A percentile compares a stretch with the other conserved stretches of the same genome.
phyloP scores from a whole-genome alignment of 2,113 vertebrate genomes.

The Mobula birostris region DNA sequence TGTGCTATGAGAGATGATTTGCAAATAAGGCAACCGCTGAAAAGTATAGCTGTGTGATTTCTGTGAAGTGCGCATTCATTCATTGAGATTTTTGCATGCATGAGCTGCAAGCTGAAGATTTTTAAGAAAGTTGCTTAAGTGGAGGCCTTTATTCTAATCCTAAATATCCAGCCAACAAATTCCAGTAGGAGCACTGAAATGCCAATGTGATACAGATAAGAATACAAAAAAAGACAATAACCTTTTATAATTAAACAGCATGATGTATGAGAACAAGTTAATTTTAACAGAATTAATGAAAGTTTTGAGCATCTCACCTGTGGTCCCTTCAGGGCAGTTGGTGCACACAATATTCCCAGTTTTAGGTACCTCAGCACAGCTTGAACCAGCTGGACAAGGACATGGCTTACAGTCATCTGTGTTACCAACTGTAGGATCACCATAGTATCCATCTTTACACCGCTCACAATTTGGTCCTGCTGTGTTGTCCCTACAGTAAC shows the following conservation, averaged over 20 bases:
- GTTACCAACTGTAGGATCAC: conserved; percentile 70
- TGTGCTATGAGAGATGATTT: not conserved
- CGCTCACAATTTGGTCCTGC: conserved; percentile 82
- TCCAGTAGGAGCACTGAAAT: not conserved
- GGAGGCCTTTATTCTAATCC: not conserved
- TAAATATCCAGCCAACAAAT: not conserved
- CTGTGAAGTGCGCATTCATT: not conserved
- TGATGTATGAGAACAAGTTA: not conserved
- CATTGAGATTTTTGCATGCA: not conserved
- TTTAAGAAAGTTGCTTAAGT: not conserved
- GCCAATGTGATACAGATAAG: not conserved
- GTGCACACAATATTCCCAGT: conserved; percentile 90
- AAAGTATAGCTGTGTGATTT: not conserved
- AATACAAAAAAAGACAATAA: not conserved
- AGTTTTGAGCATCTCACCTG: conserved; percentile 61
- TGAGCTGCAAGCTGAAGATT: not conserved
- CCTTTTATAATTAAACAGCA: not conserved
- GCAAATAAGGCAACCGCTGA: not conserved
- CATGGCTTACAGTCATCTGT: conserved; percentile 73
- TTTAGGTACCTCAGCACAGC: conserved; percentile 77
- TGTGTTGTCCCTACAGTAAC: conserved; percentile 78
- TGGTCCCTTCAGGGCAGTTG: conserved; percentile 83
- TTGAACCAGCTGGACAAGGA: conserved; percentile 75
- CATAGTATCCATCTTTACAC: conserved; percentile 82
- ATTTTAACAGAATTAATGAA: not conserved